Base-by-base conservation (phyloP, 2,888 invertebrate genomes). In the Acleris literana region DNA sequence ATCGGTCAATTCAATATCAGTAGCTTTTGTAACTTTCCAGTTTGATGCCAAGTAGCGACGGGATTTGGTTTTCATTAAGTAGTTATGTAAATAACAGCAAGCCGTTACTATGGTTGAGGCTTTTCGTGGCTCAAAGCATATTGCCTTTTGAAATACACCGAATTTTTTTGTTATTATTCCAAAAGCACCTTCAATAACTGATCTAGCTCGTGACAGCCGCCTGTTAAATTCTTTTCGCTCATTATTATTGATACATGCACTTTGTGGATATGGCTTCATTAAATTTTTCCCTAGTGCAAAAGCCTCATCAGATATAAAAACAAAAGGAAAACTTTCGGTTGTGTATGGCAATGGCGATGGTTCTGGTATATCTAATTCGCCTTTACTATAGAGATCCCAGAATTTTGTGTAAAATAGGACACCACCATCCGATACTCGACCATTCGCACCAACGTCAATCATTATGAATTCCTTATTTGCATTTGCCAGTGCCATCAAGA, bases 161-260 rank as follows among this genome's bases (percentile, higher is more conserved):
- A 71, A 70, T 67, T 71, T 70, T 71, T 77, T 77, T 62, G 77
- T 73, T 22, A 72, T 51, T 48, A 70, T 71, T 13, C 63, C 71
- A 43, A 69, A 63, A 51, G 70, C 64, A 64, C 59, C 69, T 51
- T 68, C 70, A 44, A 70, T 71, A 48, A 72, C 74, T 25, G 69
- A 61, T 43, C 69, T 49, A 29, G 61, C 61, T 54, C 61, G 61
- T 18, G 43, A 53, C 20, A 63, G 25, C 6, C 39, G 43, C 5
- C 13, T 18, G 55, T 63, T 63, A 22, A 63, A 63, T 56, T 4
- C 25, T 63, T 56, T 55, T 17, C 44, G 55, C n/a, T 63, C 63
- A 53, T 49, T n/a, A 61, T 61, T 51, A 54, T 20, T 29, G 29
- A 22, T 55, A 17, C 54, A 63, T 7, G 18, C 39, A 56, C n/a